Evolutionary conservation across 2,888 invertebrate genomes (phyloP), one percentile per base, ranked within the genome.

Genomic region (Cosmia pyralina): DNA sequence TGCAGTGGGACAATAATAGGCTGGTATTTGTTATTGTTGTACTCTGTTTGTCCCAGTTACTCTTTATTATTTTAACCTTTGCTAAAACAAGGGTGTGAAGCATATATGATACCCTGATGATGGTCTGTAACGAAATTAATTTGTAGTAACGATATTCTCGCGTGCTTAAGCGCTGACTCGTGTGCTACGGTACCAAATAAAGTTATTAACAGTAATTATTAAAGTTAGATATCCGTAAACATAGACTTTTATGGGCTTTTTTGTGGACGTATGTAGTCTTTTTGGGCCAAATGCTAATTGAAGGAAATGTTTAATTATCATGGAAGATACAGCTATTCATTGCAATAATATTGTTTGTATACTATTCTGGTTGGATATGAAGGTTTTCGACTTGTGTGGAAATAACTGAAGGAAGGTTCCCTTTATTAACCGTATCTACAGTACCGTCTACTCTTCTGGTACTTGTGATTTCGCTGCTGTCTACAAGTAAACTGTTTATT

Each of bases 111-210:
- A 72, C 11, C 34, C 17, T 68, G 52, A 70, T 85, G 71, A 65
- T 79, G 77, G 50, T 41, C 41, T 38, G 55, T 53, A 52, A 60
- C 69, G 50, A 57, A 82, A 75, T 79, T 80, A 82, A 81, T 82
- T 82, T 76, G 72, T 69, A 75, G 44, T 87, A 87, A 89, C 77
- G 81, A 76, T 72, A 22, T 53, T 44, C 65, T 87, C 62, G 88
- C 88, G 87, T 88, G 88, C 34, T 58, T 8, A 50, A 69, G 38
- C 55, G 15, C 41, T 67, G 57, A 72, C 60, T 75, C 79, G 77
- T 71, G 73, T 38, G 59, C 52, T 53, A 41, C 48, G 15, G 68
- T 68, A 70, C 34, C n/a, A 63, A 75, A 84, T 77, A 19, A 59
- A 84, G 73, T 75, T 72, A 77, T 86, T 78, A 79, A 68, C 69